Evolutionary conservation across 2,888 invertebrate species (phyloP).

Genomic region (Pheosia tremula): DNA sequence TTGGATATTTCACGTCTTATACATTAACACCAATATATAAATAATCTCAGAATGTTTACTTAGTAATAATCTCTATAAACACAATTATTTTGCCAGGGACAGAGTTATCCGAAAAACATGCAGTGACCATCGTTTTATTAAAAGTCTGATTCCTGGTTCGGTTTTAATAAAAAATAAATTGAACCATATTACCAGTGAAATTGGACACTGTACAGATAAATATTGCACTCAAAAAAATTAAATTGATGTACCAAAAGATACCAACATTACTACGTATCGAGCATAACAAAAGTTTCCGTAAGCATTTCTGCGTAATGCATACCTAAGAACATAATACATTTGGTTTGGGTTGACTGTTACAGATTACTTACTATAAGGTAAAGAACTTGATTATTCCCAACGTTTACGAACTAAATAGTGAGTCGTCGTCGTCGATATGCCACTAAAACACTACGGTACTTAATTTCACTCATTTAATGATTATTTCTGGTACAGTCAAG

Average conservation of each 20-base stretch:
- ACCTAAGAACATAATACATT: conserved; percentile 9
- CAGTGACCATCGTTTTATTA: too few species aligned
- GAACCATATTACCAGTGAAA: background rate
- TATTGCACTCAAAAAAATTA: background rate
- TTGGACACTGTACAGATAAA: background rate
- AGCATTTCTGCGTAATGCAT: conserved; percentile 20
- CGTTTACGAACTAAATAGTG: conserved; percentile 7
- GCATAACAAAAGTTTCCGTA: conserved; percentile 8
- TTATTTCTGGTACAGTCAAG: too few species aligned
- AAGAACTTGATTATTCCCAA: conserved; percentile 4
- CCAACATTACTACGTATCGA: background rate
- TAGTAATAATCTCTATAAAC: too few species aligned
- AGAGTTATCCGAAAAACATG: too few species aligned
- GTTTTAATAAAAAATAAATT: too few species aligned
- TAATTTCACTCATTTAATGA: too few species aligned
- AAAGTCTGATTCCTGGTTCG: too few species aligned
- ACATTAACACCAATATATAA: too few species aligned
- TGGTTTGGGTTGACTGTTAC: conserved; percentile 6
- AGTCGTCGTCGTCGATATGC: background rate
- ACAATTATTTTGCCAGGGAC: too few species aligned
- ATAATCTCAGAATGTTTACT: too few species aligned
- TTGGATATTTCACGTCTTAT: too few species aligned
- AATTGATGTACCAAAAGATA: background rate
- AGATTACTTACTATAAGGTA: background rate
- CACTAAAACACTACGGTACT: too few species aligned